Conservation (phyloP, 1,140 invertebrate genomes). For the Cydia amplana region DNA sequence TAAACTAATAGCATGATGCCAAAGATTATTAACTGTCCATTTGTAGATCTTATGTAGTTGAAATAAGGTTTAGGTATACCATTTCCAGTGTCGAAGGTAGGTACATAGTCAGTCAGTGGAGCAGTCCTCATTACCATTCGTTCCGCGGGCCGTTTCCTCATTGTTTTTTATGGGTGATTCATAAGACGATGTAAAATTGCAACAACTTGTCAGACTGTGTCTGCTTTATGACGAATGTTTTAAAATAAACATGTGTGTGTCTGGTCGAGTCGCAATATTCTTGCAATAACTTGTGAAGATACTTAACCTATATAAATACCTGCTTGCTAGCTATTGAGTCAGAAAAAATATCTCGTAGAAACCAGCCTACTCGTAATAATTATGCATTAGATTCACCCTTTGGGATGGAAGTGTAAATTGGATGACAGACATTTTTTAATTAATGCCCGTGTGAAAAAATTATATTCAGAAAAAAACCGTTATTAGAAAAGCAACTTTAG, state of each 20-base stretch:
- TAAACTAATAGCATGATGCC: too few species aligned
- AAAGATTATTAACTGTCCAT: neutral
- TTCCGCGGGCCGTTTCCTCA: slow-evolving; percentile 44
- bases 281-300: neutral
- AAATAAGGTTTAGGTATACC: neutral
- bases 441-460: too few species aligned
- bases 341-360: too few species aligned
- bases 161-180: slow-evolving; percentile 49
- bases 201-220: slow-evolving; percentile 22
- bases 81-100: neutral
- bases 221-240: slow-evolving; percentile 15
- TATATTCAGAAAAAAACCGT: too few species aligned
- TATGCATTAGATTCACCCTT: too few species aligned
- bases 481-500: too few species aligned
- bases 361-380: too few species aligned
- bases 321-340: too few species aligned
- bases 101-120: slow-evolving; percentile 33
- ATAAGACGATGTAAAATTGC: slow-evolving; percentile 15
- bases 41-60: neutral
- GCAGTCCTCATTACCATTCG: slow-evolving; percentile 41
- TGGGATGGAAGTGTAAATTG: too few species aligned
- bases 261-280: neutral
- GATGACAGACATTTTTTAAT: too few species aligned
- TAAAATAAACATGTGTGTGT: neutral
- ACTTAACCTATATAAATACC: neutral